phyloP scores from a whole-genome alignment of 2,113 vertebrate genomes.

The Grantiella picta region DNA sequence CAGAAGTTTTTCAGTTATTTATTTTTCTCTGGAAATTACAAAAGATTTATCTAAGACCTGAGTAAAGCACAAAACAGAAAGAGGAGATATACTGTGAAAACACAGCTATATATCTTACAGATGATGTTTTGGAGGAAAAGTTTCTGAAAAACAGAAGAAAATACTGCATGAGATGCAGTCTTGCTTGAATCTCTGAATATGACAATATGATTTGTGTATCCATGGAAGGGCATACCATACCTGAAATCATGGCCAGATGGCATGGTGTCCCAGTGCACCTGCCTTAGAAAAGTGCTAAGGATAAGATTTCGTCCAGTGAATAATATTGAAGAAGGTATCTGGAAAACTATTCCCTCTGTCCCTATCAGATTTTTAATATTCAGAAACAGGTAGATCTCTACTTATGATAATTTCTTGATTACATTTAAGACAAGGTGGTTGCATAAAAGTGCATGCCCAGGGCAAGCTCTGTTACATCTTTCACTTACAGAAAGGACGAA shows the following conservation, averaged over 20 bases:
- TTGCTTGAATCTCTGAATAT: neutral
- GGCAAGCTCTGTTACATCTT: neutral
- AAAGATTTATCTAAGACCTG: neutral
- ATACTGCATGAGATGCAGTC: neutral
- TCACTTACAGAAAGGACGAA: neutral
- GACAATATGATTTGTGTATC: neutral
- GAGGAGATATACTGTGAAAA: neutral
- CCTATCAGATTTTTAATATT: neutral
- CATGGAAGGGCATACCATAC: neutral
- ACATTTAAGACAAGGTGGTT: neutral
- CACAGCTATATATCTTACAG: neutral
- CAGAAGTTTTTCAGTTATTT: neutral
- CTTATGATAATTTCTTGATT: neutral
- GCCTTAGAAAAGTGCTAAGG: neutral
- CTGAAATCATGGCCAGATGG: neutral
- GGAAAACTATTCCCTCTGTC: neutral
- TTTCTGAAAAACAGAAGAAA: neutral
- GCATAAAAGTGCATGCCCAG: neutral
- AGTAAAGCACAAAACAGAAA: neutral
- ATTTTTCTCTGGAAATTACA: conserved; percentile 2
- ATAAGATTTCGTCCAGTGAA: neutral
- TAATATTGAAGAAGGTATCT: neutral
- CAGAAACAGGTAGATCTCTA: neutral
- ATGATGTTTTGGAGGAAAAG: neutral
- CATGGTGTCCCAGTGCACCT: neutral